These are phyloP conservation scores for Tetramorium parvispinum DNA, from an alignment of 1,140 invertebrate genomes.

Conservation along the genomic window DNA sequence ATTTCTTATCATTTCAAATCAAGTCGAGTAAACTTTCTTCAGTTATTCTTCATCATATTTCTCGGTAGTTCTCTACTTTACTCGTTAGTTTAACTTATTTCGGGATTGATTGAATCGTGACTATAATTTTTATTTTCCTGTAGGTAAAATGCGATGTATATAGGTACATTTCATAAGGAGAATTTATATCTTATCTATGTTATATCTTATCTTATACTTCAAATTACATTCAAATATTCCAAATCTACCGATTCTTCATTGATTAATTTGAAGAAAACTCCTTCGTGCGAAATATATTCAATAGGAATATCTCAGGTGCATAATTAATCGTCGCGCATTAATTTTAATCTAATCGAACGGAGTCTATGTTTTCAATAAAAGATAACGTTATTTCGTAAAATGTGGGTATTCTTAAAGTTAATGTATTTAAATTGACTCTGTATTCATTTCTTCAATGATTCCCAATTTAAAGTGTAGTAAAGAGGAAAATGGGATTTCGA, in stretches of 20 bases:
- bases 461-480: neutral
- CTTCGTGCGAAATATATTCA: neutral
- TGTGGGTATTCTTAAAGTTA: neutral
- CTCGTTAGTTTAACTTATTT: conserved; percentile 7
- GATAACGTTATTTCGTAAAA: neutral
- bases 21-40: neutral
- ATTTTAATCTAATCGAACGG: neutral
- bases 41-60: neutral
- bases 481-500: neutral
- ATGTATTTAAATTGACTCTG: neutral
- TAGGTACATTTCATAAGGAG: neutral
- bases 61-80: neutral
- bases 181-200: neutral
- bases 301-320: no score
- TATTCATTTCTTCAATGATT: neutral
- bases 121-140: neutral
- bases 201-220: neutral
- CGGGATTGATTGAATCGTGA: neutral
- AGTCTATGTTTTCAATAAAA: neutral
- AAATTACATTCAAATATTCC: neutral
- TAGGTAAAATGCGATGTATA: neutral
- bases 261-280: neutral
- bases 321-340: neutral
- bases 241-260: neutral
- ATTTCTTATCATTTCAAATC: neutral